Percentiles rank a stretch among this genome's conserved stretches.
These are phyloP conservation scores for Ceratosolen solmsi DNA, from an alignment of 1,140 invertebrate species.

Conservation along the genomic window DNA sequence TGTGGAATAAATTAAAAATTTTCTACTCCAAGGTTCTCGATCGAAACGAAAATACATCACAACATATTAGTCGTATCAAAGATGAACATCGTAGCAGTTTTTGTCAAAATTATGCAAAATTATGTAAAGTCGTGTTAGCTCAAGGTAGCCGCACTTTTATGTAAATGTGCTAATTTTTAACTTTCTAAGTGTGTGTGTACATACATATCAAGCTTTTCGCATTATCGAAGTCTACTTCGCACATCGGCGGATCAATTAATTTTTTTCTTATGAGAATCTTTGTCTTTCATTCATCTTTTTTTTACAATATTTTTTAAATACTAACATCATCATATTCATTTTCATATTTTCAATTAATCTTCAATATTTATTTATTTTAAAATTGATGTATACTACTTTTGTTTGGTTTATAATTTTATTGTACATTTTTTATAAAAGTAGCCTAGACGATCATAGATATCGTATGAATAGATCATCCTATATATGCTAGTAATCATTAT, in stretches of 20 bases:
- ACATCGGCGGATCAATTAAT: conserved; percentile 29
- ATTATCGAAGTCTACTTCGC: conserved; percentile 34
- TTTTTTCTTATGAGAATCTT: neutral
- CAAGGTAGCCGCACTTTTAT: conserved; percentile 34
- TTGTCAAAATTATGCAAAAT: conserved; percentile 71
- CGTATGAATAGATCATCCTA: too few species aligned
- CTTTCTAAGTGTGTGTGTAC: neutral
- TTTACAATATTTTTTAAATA: too few species aligned
- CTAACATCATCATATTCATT: too few species aligned
- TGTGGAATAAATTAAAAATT: conserved; percentile 43
- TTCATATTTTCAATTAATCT: too few species aligned
- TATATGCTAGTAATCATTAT: too few species aligned
- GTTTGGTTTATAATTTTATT: too few species aligned
- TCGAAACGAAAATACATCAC: conserved; percentile 51
- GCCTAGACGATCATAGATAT: too few species aligned
- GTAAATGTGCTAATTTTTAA: conserved; percentile 8
- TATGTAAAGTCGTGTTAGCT: conserved; percentile 22
- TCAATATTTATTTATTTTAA: too few species aligned
- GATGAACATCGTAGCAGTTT: conserved; percentile 56
- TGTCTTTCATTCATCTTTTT: neutral
- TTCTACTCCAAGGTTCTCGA: too few species aligned
- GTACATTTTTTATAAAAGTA: too few species aligned
- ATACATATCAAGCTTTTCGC: neutral
- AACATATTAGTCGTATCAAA: conserved; percentile 60
- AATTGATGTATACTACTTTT: too few species aligned